phyloP scores from a whole-genome alignment of 92 coral and sea anemone genomes.

The Hydrozoanthus gracilis region DNA sequence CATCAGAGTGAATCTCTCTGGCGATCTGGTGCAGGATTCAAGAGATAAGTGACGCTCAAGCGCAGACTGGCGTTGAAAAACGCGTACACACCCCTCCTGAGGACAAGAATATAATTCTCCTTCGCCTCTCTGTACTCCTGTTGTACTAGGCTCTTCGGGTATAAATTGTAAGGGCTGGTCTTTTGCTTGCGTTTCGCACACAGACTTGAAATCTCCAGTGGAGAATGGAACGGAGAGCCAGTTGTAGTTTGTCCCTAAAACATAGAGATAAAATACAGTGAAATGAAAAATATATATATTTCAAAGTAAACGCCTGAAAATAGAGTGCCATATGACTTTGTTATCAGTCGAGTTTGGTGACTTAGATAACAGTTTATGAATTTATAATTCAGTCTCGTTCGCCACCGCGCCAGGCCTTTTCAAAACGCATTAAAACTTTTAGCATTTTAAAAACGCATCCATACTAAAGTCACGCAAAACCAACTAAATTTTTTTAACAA shows the following conservation, averaged over 20 bases:
- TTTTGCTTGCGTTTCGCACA: background rate
- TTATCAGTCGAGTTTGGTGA: too few species aligned
- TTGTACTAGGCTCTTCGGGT: background rate
- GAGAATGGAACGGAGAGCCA: background rate
- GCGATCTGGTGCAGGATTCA: slow-evolving; percentile 38
- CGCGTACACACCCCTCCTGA: slow-evolving; percentile 64
- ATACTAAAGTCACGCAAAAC: background rate
- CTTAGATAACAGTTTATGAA: too few species aligned
- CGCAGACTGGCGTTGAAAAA: slow-evolving; percentile 44
- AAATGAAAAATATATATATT: background rate
- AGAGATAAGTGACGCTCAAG: slow-evolving; percentile 61
- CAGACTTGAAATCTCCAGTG: background rate
- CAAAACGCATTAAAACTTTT: background rate
- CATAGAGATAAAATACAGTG: background rate
- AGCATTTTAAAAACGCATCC: background rate
- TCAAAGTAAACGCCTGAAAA: slow-evolving; percentile 1
- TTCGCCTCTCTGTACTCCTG: background rate
- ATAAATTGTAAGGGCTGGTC: background rate
- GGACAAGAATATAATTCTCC: slow-evolving; percentile 53
- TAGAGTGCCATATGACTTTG: too few species aligned
- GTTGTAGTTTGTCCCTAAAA: background rate
- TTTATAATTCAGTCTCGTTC: too few species aligned
- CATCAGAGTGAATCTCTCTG: slow-evolving; percentile 54
- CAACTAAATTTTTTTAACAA: background rate
- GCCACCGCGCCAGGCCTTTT: background rate